These are phyloP conservation scores for Polia nebulosa DNA, from an alignment of 2,888 invertebrate genomes.

Conservation along the genomic window DNA sequence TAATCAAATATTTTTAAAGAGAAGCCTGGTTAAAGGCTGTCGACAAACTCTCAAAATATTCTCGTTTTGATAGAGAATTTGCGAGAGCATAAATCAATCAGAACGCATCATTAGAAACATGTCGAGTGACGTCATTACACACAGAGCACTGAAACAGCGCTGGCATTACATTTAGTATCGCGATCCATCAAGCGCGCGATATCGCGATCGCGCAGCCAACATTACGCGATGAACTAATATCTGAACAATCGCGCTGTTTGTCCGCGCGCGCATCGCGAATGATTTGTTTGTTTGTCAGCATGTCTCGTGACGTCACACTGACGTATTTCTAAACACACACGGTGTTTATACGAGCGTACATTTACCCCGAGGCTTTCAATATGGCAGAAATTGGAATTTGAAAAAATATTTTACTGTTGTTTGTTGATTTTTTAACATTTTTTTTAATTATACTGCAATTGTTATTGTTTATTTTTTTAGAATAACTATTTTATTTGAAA, in stretches of 20 bases:
- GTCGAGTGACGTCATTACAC: constrained; percentile 47
- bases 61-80: constrained; percentile 1
- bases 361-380: constrained; percentile 59
- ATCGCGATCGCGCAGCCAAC: constrained; percentile 79
- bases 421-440: not conserved
- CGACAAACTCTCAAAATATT: constrained; percentile 1
- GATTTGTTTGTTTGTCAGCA: constrained; percentile 73
- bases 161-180: constrained; percentile 75
- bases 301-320: constrained; percentile 72
- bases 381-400: constrained; percentile 58
- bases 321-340: constrained; percentile 75
- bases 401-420: constrained; percentile 5
- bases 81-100: constrained; percentile 19
- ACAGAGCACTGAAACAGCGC: constrained; percentile 54
- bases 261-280: constrained; percentile 72
- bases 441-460: not conserved
- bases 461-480: not conserved
- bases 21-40: not conserved
- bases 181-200: constrained; percentile 84
- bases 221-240: constrained; percentile 84
- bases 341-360: constrained; percentile 64
- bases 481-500: not conserved
- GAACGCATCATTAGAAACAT: constrained; percentile 39
- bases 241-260: constrained; percentile 82
- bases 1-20: constrained; percentile 1